Conservation (phyloP, 2,797 vertebrate genomes). For the Acrocephalus scirpaceus region DNA sequence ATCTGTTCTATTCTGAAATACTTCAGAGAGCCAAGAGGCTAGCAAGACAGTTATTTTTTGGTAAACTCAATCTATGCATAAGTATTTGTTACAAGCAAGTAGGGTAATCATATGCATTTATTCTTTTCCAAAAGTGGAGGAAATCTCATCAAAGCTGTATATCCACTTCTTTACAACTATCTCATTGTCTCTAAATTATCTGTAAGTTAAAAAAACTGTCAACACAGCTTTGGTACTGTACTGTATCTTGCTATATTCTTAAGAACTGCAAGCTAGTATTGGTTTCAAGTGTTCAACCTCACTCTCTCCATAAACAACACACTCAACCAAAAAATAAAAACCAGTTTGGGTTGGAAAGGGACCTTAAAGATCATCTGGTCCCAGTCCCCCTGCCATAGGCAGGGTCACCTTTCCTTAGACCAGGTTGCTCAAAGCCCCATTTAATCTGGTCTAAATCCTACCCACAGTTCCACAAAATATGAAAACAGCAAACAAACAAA, state of each 20-base stretch:
- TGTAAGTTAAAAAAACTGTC: not conserved
- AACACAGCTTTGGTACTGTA: not conserved
- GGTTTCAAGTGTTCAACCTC: not conserved
- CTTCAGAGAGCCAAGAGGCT: not conserved
- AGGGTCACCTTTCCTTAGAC: not conserved
- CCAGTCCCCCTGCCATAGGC: too few relatives aligned
- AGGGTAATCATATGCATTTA: not conserved
- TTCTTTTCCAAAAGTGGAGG: not conserved
- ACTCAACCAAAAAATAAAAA: not conserved
- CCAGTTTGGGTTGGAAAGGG: not conserved
- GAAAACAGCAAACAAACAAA: not conserved
- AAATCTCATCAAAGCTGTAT: not conserved
- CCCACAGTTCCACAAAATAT: not conserved
- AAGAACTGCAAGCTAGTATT: not conserved
- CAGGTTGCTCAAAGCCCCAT: not conserved
- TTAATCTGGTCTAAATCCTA: not conserved
- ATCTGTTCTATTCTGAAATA: not conserved
- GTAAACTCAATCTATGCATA: not conserved
- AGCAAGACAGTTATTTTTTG: not conserved
- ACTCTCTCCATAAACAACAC: not conserved
- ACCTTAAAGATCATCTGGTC: not conserved
- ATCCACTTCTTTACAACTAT: not conserved
- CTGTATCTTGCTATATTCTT: not conserved
- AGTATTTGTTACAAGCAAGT: not conserved
- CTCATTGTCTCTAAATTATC: not conserved